A percentile compares a stretch with the other conserved stretches of the same genome.
Evolutionary conservation across 2,797 vertebrate genomes (phyloP).

Genomic region (Helarctos malayanus): DNA sequence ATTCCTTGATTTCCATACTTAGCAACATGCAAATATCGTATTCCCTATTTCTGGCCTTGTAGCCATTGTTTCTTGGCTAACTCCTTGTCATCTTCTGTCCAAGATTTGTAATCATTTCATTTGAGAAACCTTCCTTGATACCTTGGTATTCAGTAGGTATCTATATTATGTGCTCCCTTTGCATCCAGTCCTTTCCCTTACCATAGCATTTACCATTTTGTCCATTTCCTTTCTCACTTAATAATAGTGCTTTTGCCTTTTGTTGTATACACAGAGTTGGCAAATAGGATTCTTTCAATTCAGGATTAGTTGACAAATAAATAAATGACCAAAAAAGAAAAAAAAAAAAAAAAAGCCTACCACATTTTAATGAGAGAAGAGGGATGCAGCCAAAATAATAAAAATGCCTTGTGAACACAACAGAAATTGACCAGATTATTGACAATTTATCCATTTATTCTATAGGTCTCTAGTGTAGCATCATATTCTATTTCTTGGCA

Average conservation of each 20-base stretch:
- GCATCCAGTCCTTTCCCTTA: not conserved
- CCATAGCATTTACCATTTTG: not conserved
- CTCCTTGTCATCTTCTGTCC: not conserved
- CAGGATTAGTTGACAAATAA: slow-evolving; percentile 8
- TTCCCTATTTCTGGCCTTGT: not conserved
- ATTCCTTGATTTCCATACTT: not conserved
- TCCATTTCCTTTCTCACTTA: not conserved
- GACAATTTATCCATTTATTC: slow-evolving; percentile 13
- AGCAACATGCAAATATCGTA: not conserved
- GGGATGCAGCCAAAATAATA: not conserved
- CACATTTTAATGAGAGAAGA: not conserved
- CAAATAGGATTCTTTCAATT: not conserved
- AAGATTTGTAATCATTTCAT: not conserved
- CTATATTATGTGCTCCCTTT: not conserved
- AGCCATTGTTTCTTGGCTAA: not conserved
- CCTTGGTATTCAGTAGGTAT: not conserved
- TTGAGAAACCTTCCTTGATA: not conserved
- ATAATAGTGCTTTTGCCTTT: not conserved
- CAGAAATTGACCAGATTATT: not conserved
- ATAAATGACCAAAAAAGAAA: not conserved
- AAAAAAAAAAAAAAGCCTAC: not conserved
- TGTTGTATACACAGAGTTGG: not conserved
- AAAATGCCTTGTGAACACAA: not conserved
- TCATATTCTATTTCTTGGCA: not conserved
- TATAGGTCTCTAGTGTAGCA: not conserved